A percentile compares a stretch with the other conserved stretches of the same genome.
Conservation (phyloP, 1,140 invertebrate genomes). For the Cotesia typhae region DNA sequence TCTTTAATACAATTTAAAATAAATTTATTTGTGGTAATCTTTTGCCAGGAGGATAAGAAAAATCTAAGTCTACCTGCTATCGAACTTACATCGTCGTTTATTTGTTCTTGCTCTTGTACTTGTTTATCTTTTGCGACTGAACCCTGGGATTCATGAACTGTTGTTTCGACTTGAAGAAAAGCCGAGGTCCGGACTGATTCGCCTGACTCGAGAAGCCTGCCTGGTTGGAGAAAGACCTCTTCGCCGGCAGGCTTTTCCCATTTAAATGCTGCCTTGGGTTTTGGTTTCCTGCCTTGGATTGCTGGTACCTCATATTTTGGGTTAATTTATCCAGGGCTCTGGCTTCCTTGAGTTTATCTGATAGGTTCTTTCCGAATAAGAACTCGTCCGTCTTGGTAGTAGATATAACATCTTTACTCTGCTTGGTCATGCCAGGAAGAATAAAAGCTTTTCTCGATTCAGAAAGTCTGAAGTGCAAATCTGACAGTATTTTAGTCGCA, state of each 20-base stretch:
- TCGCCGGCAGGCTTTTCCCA: slow-evolving; percentile 18
- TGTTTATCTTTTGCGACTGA: slow-evolving; percentile 11
- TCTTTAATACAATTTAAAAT: slow-evolving; percentile 27
- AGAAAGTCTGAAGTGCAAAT: neutral
- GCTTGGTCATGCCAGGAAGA: slow-evolving; percentile 15
- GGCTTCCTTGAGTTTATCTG: slow-evolving; percentile 39
- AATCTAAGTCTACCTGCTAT: slow-evolving; percentile 25
- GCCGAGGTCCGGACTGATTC: slow-evolving; percentile 17
- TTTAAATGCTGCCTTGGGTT: slow-evolving; percentile 33
- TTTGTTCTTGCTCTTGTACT: slow-evolving; percentile 22
- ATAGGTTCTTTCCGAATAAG: slow-evolving; percentile 35
- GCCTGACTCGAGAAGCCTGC: neutral
- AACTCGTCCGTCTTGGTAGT: slow-evolving; percentile 6
- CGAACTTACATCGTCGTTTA: slow-evolving; percentile 30
- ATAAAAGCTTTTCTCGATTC: slow-evolving; percentile 29
- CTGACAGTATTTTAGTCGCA: slow-evolving; percentile 12
- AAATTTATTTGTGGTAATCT: slow-evolving; percentile 29
- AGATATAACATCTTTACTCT: slow-evolving; percentile 7
- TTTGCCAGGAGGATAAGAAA: slow-evolving; percentile 23
- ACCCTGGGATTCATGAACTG: slow-evolving; percentile 22
- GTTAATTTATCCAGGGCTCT: slow-evolving; percentile 36
- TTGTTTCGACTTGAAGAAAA: slow-evolving; percentile 28
- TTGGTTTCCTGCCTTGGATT: neutral
- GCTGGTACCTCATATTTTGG: slow-evolving; percentile 31
- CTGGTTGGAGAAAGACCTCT: slow-evolving; percentile 6